Evolutionary conservation across 2,888 invertebrate species (phyloP), one percentile per base, ranked within the genome.

Genomic region (Microdon myrmicae): DNA sequence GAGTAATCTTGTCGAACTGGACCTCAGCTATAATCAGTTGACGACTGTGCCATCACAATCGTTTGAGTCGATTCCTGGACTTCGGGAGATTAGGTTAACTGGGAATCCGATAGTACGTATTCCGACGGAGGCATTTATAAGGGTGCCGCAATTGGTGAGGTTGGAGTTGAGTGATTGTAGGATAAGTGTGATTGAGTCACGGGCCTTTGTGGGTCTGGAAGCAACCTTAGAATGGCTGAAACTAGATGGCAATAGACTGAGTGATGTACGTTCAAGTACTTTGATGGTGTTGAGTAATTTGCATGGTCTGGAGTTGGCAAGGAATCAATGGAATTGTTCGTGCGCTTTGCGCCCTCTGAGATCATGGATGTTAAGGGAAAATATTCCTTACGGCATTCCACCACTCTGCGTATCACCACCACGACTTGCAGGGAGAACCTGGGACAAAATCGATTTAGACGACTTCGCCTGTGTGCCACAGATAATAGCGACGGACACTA

Each of bases 271-370:
- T 49, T 84, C 89, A 8, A 83, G 85, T 22, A 85, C 87, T 7
- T 81, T 92, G 58, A 88, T 87, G 1, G 83, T 86, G 6, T 78
- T 92, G 32, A 81, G 86, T 67, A 86, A 85, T 67, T 78, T 92
- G 41, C 88, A 90, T 73, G 90, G 89, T 8, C 79, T 92, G 60
- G 90, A 90, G 71, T 78, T 92, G 67, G 86, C 88, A n/a, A 85
- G 83, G 56, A 92, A 92, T 78, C 89, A 88, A 1, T 92, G 92
- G 90, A 89, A 90, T 75, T 92, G 92, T 76, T 87, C 90, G 28
- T 92, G 92, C 75, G 83, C 84, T 16, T 75, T 92, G 56, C 82
- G 90, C 45, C 89, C 90, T 0, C 76, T 92, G 61, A 81, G 90
- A 13, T 87, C 88, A 71, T 92, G 91, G 92, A 89, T 92, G 89